Percentiles rank a stretch among this genome's conserved stretches.
Evolutionary conservation across 1,140 invertebrate genomes (phyloP).

Genomic region (Heterodera schachtii): DNA sequence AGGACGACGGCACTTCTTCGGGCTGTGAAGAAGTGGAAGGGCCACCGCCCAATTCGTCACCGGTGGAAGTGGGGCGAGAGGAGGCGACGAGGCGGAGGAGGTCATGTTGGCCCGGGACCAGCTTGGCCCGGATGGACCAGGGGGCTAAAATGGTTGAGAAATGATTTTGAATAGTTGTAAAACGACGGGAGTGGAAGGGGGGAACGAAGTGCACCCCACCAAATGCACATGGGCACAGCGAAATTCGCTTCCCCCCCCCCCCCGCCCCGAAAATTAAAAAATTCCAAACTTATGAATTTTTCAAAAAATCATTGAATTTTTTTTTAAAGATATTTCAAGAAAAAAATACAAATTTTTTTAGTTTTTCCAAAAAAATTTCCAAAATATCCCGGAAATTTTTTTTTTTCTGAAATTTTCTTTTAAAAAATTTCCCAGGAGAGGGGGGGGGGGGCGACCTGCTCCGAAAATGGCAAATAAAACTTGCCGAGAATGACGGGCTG

Average conservation of each 20-base stretch:
- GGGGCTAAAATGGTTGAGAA: slow-evolving; percentile 17
- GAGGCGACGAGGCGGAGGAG: not conserved
- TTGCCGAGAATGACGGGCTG: slow-evolving; percentile 47
- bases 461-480: not conserved
- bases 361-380: not conserved
- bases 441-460: too few relatives aligned
- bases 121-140: slow-evolving; percentile 46
- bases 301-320: not conserved
- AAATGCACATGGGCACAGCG: too few relatives aligned
- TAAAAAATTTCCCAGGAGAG: too few relatives aligned
- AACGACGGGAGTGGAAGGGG: too few relatives aligned
- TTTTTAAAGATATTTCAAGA: not conserved
- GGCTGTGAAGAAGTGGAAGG: not conserved
- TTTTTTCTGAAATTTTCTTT: too few relatives aligned
- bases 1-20: not conserved
- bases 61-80: not conserved
- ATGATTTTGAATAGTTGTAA: too few relatives aligned
- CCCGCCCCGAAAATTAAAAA: too few relatives aligned
- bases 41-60: not conserved
- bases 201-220: too few relatives aligned
- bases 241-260: too few relatives aligned
- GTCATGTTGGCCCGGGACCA: slow-evolving; percentile 45
- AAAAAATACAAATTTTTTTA: not conserved
- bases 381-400: too few relatives aligned
- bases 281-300: too few relatives aligned